A percentile compares a stretch with the other conserved stretches of the same genome.
Evolutionary conservation across 2,113 vertebrate genomes (phyloP).

Genomic region (Corythornis madagascariensis): DNA sequence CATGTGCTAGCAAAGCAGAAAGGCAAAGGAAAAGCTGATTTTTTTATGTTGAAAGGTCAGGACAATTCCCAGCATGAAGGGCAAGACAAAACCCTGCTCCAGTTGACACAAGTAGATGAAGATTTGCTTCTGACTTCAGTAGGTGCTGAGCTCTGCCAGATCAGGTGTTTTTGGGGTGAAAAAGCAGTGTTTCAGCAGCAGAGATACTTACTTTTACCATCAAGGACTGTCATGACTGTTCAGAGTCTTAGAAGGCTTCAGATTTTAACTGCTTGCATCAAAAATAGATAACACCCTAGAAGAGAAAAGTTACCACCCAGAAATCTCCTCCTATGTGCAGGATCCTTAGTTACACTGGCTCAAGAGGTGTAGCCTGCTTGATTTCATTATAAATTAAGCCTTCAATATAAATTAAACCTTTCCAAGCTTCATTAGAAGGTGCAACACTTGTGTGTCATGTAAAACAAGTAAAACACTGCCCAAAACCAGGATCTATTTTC

Average conservation of each 20-base stretch:
- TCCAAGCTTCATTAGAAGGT: not conserved
- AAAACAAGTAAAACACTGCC: not conserved
- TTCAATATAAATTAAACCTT: not conserved
- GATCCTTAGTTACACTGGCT: too few relatives aligned
- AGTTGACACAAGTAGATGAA: not conserved
- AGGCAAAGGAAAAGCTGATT: not conserved
- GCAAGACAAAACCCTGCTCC: not conserved
- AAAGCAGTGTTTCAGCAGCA: not conserved
- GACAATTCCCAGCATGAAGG: not conserved
- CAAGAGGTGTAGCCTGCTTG: accelerated
- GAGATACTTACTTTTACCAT: not conserved
- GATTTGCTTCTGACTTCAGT: not conserved
- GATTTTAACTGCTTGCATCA: not conserved
- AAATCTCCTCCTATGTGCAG: not conserved
- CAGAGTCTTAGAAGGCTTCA: not conserved
- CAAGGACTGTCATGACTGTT: not conserved
- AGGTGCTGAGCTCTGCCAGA: not conserved
- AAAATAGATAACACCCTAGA: not conserved
- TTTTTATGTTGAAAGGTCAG: not conserved
- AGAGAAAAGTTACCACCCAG: not conserved
- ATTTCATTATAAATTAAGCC: not conserved
- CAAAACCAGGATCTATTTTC: not conserved
- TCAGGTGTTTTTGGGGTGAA: not conserved
- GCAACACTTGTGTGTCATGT: not conserved
- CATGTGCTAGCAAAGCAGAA: not conserved